phyloP scores from a whole-genome alignment of 2,888 invertebrate genomes.

The Danaus chrysippus region DNA sequence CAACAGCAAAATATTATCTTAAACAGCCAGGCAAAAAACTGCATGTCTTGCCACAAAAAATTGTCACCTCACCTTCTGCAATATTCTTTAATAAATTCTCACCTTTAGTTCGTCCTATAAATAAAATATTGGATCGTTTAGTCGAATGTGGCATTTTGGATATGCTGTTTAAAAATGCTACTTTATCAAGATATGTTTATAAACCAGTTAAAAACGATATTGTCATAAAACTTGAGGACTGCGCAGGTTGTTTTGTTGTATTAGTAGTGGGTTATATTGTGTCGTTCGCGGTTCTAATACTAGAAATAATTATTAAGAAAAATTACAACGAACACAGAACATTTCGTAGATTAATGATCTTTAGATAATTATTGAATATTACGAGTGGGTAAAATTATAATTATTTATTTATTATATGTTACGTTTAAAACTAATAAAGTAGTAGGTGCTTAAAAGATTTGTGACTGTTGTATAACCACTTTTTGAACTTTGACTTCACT shows the following conservation, averaged over 20 bases:
- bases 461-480: no score
- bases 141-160: conserved; percentile 47
- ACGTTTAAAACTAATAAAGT: no score
- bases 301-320: conserved; percentile 45
- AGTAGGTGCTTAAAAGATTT: no score
- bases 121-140: conserved; percentile 45
- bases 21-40: conserved; percentile 37
- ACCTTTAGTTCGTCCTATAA: conserved; percentile 45
- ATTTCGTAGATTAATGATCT: neutral
- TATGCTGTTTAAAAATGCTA: conserved; percentile 43
- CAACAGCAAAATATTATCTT: conserved; percentile 42
- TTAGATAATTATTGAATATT: neutral
- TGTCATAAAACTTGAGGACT: conserved; percentile 51
- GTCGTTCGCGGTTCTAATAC: conserved; percentile 45
- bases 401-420: no score
- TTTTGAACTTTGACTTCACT: no score
- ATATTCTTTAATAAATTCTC: conserved; percentile 64
- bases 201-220: conserved; percentile 28
- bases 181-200: conserved; percentile 20
- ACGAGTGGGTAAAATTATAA: no score
- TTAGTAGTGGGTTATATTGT: conserved; percentile 51
- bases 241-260: conserved; percentile 55
- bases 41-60: conserved; percentile 46
- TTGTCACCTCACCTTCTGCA: conserved; percentile 49
- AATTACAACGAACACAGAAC: conserved; percentile 13